Conservation (phyloP, 2,113 vertebrate species). For the Pedionomus torquatus region DNA sequence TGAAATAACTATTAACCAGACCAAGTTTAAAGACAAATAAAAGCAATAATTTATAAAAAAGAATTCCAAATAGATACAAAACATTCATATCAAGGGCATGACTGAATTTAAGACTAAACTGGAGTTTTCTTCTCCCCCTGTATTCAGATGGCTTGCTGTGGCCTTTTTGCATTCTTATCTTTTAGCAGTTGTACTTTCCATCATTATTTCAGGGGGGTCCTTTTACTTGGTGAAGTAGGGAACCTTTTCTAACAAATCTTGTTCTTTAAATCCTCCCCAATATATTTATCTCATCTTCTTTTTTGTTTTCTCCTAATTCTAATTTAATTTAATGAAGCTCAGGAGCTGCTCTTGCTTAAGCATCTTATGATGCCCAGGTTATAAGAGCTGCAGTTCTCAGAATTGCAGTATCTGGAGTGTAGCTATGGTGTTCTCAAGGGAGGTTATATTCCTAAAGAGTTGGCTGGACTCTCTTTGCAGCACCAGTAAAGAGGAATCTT, state of each 20-base stretch:
- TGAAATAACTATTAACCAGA: neutral
- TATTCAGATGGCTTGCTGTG: neutral
- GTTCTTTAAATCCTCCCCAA: neutral
- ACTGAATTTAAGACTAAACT: neutral
- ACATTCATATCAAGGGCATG: neutral
- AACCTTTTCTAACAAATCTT: neutral
- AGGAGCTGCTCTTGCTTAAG: neutral
- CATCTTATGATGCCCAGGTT: neutral
- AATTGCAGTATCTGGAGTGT: fast-evolving
- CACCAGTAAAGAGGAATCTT: neutral
- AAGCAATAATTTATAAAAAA: neutral
- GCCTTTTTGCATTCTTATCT: neutral
- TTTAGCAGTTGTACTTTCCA: neutral
- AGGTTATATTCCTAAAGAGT: neutral
- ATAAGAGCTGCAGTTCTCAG: neutral
- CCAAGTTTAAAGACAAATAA: neutral
- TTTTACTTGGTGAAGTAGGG: neutral
- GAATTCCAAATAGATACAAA: neutral
- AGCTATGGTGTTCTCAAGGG: neutral
- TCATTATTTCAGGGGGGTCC: neutral
- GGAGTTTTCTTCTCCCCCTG: neutral
- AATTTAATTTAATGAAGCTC: neutral
- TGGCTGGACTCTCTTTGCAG: fast-evolving
- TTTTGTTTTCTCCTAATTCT: neutral
- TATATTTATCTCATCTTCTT: neutral